These are phyloP conservation scores for Entomyzon cyanotis DNA, from an alignment of 2,113 vertebrate species.

Conservation along the genomic window DNA sequence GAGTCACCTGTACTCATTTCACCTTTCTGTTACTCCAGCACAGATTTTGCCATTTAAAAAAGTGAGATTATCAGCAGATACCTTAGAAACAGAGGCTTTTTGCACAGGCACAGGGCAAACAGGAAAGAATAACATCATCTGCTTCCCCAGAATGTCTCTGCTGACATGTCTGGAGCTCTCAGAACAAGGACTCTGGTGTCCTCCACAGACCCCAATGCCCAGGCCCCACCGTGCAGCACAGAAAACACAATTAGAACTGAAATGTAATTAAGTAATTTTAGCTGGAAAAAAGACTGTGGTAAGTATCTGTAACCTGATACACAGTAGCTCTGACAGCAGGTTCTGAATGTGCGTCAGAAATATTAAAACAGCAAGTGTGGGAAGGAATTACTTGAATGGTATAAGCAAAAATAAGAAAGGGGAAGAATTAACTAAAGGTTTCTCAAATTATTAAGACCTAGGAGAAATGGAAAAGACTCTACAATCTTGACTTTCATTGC, in stretches of 20 bases:
- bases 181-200: neutral
- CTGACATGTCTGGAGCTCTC: neutral
- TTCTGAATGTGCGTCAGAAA: neutral
- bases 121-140: neutral
- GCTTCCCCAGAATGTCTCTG: neutral
- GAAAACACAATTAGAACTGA: neutral
- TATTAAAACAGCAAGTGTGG: neutral
- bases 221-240: neutral
- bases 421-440: neutral
- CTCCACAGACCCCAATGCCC: neutral
- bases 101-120: neutral
- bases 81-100: neutral
- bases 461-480: neutral
- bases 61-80: neutral
- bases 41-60: neutral
- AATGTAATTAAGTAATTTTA: neutral
- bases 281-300: neutral
- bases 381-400: neutral
- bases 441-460: neutral
- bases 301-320: neutral
- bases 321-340: neutral
- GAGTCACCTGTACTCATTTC: neutral
- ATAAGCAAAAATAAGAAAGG: neutral
- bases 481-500: neutral
- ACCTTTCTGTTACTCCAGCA: neutral